A percentile compares a stretch with the other conserved stretches of the same genome.
phyloP scores from a whole-genome alignment of 2,113 vertebrate species.

The Gadus chalcogrammus region DNA sequence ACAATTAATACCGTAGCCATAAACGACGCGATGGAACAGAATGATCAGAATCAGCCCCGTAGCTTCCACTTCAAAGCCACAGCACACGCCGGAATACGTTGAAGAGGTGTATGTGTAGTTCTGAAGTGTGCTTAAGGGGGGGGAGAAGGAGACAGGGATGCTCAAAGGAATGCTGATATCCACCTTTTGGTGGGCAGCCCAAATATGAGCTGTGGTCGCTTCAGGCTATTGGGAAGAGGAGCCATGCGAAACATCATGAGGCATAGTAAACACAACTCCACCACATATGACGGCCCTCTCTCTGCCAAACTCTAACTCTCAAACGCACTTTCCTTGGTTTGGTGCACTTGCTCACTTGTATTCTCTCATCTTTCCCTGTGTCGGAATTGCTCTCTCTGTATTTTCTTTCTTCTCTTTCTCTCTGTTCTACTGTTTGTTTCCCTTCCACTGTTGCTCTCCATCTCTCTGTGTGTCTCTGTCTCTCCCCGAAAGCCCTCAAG shows the following conservation, averaged over 20 bases:
- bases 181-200: slow-evolving; percentile 53
- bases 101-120: slow-evolving; percentile 34
- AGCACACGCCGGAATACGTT: slow-evolving; percentile 29
- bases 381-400: no score
- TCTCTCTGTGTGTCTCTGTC: slow-evolving; percentile 5
- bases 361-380: no score
- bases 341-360: no score
- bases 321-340: no score
- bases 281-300: no score
- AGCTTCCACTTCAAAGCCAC: slow-evolving; percentile 45
- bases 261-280: slow-evolving; percentile 52
- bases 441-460: neutral
- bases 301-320: no score
- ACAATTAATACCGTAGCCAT: slow-evolving; percentile 31
- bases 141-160: slow-evolving; percentile 21
- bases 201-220: slow-evolving; percentile 47
- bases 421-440: no score
- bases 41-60: slow-evolving; percentile 23
- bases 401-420: no score
- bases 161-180: slow-evolving; percentile 62
- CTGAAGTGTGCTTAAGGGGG: slow-evolving; percentile 36
- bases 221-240: slow-evolving; percentile 50
- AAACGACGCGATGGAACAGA: slow-evolving; percentile 26
- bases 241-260: slow-evolving; percentile 51
- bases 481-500: neutral